Base-by-base conservation (phyloP, 2,113 vertebrate species). In the Damaliscus lunatus region DNA sequence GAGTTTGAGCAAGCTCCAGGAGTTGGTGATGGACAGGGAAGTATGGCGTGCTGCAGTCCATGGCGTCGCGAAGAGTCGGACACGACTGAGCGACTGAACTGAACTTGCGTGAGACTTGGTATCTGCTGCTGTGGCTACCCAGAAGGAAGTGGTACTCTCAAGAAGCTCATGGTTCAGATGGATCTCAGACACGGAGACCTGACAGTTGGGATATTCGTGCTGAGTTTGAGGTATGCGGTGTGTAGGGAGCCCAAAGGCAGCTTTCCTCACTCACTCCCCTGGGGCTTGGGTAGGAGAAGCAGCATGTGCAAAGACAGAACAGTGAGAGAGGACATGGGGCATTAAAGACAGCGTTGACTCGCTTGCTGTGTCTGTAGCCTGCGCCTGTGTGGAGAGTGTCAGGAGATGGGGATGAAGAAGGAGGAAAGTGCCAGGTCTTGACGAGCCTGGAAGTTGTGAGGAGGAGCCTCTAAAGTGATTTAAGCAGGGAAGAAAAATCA, bases 1-100 rank as follows among this genome's bases (percentile, higher is more conserved):
- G 19, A 74, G 67, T 40, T 13, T 74, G 36, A 74, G 67, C 19
- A 74, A 74, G 67, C 19, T 74, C 67, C 19, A 40, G 67, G 67
- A 74, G 67, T 23, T 0, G 0, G 67, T 40, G 67, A 23, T 40
- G 67, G 67, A 23, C 67, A 71, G n/a, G 67, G 19, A 3, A 23
- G 5, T 71, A 12, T 71, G 19, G 67, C 0, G 5, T 71, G 19
- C n/a, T 71, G n/a, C n/a, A 3, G 67, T 40, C 5, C n/a, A 6
- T 40, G 67, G 10, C n/a, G 19, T 12, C 5, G 2, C 4, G 1
- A 36, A 36, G n/a, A 71, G n/a, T 40, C 0, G 0, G 67, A 71
- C 19, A 40, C 0, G 5, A 71, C n/a, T 71, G 67, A 71, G 67
- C 0, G 0, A 71, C 19, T 40, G 67, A 71, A 71, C 19, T 71